Evolutionary conservation across 2,888 invertebrate genomes (phyloP).

Genomic region (Clostera curtula): DNA sequence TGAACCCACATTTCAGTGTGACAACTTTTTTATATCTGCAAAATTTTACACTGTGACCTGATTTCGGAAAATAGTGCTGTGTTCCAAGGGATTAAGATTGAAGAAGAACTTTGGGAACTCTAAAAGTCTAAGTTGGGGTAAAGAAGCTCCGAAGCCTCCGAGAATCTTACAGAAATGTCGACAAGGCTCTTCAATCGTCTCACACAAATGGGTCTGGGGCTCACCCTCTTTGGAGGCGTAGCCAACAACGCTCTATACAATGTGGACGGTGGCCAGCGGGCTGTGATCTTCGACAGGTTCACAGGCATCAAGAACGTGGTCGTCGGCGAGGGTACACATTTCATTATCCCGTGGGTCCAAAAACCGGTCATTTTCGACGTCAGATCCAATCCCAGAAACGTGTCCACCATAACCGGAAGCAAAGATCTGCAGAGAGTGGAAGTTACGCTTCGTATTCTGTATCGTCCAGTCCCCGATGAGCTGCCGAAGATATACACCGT

Average conservation of each 20-base stretch:
- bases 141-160: background rate
- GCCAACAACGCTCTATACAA: constrained; percentile 17
- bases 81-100: too few relatives aligned
- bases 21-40: constrained; percentile 1
- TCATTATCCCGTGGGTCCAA: constrained; percentile 96
- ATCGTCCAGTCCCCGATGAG: constrained; percentile 88
- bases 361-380: constrained; percentile 94
- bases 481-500: constrained; percentile 93
- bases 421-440: constrained; percentile 98
- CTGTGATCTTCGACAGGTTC: constrained; percentile 97
- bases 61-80: too few relatives aligned
- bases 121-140: background rate
- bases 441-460: constrained; percentile 94
- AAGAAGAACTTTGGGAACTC: background rate
- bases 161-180: constrained; percentile 13
- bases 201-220: constrained; percentile 15
- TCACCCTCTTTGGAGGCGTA: constrained; percentile 10
- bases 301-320: constrained; percentile 89
- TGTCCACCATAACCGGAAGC: constrained; percentile 94
- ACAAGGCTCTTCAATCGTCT: constrained; percentile 11
- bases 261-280: constrained; percentile 82
- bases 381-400: constrained; percentile 90
- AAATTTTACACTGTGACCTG: constrained; percentile 1
- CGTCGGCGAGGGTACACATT: constrained; percentile 96
- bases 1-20: background rate